A percentile compares a stretch with the other conserved stretches of the same genome.
Evolutionary conservation across 2,888 invertebrate genomes (phyloP).

Genomic region (Dyspetes luteomarginatus): DNA sequence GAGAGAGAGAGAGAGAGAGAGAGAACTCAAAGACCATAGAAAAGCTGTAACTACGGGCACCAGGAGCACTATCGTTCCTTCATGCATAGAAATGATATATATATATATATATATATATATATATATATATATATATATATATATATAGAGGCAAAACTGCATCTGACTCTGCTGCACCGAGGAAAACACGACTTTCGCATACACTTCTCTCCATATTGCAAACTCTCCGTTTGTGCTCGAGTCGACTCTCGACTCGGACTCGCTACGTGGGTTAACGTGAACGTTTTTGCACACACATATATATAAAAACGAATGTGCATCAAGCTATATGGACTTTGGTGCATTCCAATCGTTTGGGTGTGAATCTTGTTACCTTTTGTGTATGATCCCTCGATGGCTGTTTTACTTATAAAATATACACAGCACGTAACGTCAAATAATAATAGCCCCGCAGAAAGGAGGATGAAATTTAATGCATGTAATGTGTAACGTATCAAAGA

Average conservation of each 20-base stretch:
- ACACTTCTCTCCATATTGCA: conserved; percentile 26
- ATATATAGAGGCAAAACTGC: conserved; percentile 14
- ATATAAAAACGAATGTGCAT: conserved; percentile 18
- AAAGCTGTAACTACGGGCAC: conserved; percentile 46
- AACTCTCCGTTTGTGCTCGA: conserved; percentile 1
- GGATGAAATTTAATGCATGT: no score
- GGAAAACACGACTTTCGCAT: conserved; percentile 64
- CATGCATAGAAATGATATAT: neutral
- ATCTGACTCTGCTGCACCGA: conserved; percentile 37
- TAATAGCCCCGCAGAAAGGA: neutral
- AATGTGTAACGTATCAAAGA: neutral
- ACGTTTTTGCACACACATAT: conserved; percentile 15
- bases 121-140: neutral
- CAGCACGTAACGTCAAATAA: conserved; percentile 20
- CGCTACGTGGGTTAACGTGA: conserved; percentile 64
- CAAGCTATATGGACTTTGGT: conserved; percentile 65
- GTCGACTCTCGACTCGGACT: conserved; percentile 52
- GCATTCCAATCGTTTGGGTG: conserved; percentile 74
- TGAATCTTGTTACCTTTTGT: conserved; percentile 70
- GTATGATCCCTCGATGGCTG: conserved; percentile 52
- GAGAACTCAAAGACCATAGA: conserved; percentile 15
- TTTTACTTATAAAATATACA: conserved; percentile 53
- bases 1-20: conserved; percentile 14
- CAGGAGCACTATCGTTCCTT: conserved; percentile 49
- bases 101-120: neutral